phyloP scores from a whole-genome alignment of 1,140 invertebrate genomes.

The Brachionus rotundiformis region DNA sequence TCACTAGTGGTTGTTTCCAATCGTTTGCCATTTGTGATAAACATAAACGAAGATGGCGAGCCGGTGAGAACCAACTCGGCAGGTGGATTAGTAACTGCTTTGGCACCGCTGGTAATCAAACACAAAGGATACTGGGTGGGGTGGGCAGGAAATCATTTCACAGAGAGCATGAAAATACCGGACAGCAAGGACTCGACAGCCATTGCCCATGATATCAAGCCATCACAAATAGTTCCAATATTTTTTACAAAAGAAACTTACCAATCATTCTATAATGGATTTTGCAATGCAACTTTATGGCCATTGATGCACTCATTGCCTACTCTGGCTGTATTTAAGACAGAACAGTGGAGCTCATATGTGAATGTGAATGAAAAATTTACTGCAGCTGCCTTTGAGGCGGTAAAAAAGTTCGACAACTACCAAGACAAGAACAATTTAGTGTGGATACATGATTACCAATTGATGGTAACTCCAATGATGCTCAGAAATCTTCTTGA shows the following conservation, averaged over 20 bases:
- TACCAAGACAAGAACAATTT: conserved; percentile 70
- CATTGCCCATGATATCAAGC: conserved; percentile 75
- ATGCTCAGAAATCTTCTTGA: conserved; percentile 80
- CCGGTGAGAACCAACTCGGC: not conserved
- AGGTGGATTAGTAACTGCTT: conserved; percentile 82
- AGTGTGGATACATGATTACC: conserved; percentile 88
- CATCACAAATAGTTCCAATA: conserved; percentile 76
- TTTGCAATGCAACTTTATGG: conserved; percentile 87
- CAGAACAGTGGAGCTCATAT: conserved; percentile 78
- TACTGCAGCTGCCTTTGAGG: conserved; percentile 73
- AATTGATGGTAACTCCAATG: conserved; percentile 83
- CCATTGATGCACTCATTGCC: conserved; percentile 88
- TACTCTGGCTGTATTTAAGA: conserved; percentile 74
- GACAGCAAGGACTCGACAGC: conserved; percentile 82
- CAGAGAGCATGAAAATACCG: conserved; percentile 72
- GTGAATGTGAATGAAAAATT: conserved; percentile 78
- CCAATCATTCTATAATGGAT: conserved; percentile 84
- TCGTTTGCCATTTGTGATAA: conserved; percentile 28
- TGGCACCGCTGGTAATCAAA: conserved; percentile 81
- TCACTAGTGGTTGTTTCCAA: conserved; percentile 38
- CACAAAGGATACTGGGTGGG: conserved; percentile 83
- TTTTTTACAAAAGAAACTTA: conserved; percentile 74
- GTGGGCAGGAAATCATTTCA: conserved; percentile 76
- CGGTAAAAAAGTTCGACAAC: conserved; percentile 63
- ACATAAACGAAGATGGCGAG: conserved; percentile 8